Evolutionary conservation across 2,888 invertebrate species (phyloP).

Genomic region (Chloromyia formosa): DNA sequence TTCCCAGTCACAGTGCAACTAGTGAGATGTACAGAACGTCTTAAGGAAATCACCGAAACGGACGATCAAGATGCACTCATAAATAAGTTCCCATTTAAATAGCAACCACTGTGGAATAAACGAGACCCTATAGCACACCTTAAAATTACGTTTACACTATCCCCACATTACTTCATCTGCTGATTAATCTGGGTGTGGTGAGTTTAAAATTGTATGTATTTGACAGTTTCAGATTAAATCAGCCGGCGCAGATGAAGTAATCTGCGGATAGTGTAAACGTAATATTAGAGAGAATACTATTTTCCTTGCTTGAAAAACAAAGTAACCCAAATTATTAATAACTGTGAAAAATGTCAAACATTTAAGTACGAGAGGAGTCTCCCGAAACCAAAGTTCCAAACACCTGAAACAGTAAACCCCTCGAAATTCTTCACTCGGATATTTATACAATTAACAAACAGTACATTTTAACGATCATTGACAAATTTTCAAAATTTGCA

Average conservation of each 20-base stretch:
- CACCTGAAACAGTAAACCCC: slow-evolving; percentile 41
- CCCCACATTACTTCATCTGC: too few relatives aligned
- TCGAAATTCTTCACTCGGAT: slow-evolving; percentile 30
- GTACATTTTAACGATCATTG: slow-evolving; percentile 37
- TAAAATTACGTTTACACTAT: too few relatives aligned
- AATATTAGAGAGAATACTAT: slow-evolving; percentile 40
- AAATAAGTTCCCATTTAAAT: slow-evolving; percentile 39
- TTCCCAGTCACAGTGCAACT: slow-evolving; percentile 16
- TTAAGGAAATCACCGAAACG: slow-evolving; percentile 37
- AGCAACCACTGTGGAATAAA: slow-evolving; percentile 44
- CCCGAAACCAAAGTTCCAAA: slow-evolving; percentile 43
- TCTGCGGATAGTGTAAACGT: too few relatives aligned
- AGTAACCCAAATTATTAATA: slow-evolving; percentile 43
- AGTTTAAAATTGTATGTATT: too few relatives aligned
- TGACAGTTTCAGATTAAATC: too few relatives aligned
- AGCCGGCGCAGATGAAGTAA: too few relatives aligned
- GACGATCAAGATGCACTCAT: slow-evolving; percentile 45
- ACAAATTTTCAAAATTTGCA: slow-evolving; percentile 42
- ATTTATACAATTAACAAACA: slow-evolving; percentile 34
- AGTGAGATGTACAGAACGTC: slow-evolving; percentile 1
- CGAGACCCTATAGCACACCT: slow-evolving; percentile 43
- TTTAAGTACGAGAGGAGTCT: slow-evolving; percentile 47
- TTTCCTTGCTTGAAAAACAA: slow-evolving; percentile 41
- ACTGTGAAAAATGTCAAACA: slow-evolving; percentile 40
- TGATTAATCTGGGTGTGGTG: too few relatives aligned